Evolutionary conservation across 1,140 invertebrate genomes (phyloP).

Genomic region (Mylabris phalerata): DNA sequence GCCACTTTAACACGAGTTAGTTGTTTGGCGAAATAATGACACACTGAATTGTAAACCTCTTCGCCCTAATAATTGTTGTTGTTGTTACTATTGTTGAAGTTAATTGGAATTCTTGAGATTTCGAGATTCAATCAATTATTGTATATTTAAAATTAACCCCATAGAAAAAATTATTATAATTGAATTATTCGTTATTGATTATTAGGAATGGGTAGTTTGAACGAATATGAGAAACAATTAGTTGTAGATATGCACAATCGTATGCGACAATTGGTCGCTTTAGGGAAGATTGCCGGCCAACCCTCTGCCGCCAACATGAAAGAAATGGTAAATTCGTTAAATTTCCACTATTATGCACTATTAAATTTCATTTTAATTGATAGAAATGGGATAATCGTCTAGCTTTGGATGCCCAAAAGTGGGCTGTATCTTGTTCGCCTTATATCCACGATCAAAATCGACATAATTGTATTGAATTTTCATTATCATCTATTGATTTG

Average conservation of each 20-base stretch:
- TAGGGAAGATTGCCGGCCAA: conserved; percentile 68
- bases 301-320: conserved; percentile 72
- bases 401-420: conserved; percentile 69
- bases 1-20: too few species aligned
- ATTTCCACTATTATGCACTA: neutral
- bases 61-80: too few species aligned
- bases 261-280: conserved; percentile 67
- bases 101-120: too few species aligned
- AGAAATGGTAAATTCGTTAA: conserved; percentile 61
- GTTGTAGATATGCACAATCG: conserved; percentile 76
- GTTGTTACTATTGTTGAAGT: too few species aligned
- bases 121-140: too few species aligned
- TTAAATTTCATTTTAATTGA: conserved; percentile 17
- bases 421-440: conserved; percentile 67
- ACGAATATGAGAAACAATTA: conserved; percentile 61
- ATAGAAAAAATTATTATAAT: too few species aligned
- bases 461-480: conserved; percentile 31
- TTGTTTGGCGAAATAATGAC: too few species aligned
- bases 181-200: too few species aligned
- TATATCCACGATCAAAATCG: conserved; percentile 63
- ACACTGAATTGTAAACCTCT: too few species aligned
- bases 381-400: conserved; percentile 83
- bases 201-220: too few species aligned
- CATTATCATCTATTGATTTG: neutral
- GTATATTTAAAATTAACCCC: too few species aligned